phyloP scores from a whole-genome alignment of 2,797 vertebrate genomes.

The Tokudaia muenninki region DNA sequence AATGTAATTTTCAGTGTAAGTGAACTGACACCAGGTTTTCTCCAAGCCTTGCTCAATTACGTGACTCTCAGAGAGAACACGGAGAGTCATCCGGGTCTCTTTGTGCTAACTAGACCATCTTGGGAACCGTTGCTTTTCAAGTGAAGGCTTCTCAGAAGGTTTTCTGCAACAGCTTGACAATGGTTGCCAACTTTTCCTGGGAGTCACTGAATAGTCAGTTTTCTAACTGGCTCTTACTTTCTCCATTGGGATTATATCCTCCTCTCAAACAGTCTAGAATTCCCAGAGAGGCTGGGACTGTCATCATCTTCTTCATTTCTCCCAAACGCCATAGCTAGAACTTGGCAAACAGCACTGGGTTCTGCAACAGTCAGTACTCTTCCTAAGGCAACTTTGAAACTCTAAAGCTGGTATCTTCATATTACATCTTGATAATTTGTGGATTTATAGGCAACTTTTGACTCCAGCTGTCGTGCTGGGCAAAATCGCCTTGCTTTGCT shows the following conservation, averaged over 20 bases:
- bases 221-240: background rate
- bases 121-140: background rate
- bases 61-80: background rate
- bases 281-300: background rate
- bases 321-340: background rate
- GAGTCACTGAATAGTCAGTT: background rate
- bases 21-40: background rate
- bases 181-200: background rate
- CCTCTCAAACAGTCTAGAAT: background rate
- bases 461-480: background rate
- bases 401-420: conserved; percentile 23
- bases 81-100: background rate
- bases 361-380: background rate
- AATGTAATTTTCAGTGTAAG: conserved; percentile 12
- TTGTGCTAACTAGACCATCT: background rate
- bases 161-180: background rate
- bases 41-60: conserved; percentile 17
- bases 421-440: background rate
- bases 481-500: background rate
- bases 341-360: background rate
- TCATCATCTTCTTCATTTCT: background rate
- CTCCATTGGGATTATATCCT: background rate
- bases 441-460: conserved; percentile 24
- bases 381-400: background rate
- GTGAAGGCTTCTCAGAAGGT: conserved; percentile 13